Evolutionary conservation across 2,113 vertebrate species (phyloP).

Genomic region (Corythaixoides concolor): DNA sequence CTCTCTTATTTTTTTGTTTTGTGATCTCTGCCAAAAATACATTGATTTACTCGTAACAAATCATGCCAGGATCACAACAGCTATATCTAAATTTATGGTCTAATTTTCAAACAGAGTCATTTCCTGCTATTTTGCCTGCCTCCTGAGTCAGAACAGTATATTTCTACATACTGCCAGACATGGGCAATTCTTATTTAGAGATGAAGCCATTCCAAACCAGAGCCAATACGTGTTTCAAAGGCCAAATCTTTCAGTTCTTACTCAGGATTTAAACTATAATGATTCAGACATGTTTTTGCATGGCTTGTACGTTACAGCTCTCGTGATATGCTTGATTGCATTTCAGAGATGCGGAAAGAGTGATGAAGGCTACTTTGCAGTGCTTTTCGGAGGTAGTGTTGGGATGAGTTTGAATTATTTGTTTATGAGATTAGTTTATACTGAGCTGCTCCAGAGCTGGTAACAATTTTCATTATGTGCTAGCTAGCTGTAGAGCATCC

Average conservation of each 20-base stretch:
- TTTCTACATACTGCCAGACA: conserved; percentile 23
- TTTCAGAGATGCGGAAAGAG: neutral
- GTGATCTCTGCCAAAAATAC: neutral
- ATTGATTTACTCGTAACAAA: conserved; percentile 7
- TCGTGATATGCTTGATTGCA: neutral
- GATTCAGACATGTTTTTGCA: neutral
- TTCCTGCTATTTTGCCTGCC: conserved; percentile 52
- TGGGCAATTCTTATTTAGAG: neutral
- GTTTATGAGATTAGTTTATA: neutral
- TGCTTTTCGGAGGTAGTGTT: neutral
- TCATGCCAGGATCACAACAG: conserved; percentile 17
- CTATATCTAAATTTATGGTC: conserved; percentile 43
- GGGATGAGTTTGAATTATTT: neutral
- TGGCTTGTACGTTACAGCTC: neutral
- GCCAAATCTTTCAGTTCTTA: conserved; percentile 7
- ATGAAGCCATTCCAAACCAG: conserved; percentile 15
- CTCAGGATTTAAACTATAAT: neutral
- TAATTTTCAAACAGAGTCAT: conserved; percentile 45
- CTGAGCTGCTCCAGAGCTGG: neutral
- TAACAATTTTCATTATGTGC: conserved; percentile 14
- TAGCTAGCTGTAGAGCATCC: neutral
- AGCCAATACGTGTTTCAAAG: neutral
- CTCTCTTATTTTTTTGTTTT: neutral
- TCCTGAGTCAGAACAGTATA: conserved; percentile 40
- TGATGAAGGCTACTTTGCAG: neutral